phyloP scores from a whole-genome alignment of 1,140 invertebrate species.

The Panulirus ornatus region DNA sequence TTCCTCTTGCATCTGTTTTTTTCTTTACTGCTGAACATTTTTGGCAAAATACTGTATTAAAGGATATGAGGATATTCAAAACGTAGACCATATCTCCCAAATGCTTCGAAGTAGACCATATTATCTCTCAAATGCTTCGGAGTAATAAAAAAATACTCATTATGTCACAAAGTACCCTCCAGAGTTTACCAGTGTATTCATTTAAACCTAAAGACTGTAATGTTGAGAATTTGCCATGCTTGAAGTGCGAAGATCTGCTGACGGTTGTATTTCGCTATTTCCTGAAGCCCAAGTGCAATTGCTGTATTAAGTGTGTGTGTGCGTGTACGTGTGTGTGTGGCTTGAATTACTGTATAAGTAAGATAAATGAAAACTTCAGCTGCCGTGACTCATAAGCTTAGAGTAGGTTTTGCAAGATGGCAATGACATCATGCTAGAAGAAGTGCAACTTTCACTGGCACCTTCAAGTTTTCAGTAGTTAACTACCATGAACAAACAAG shows the following conservation, averaged over 20 bases:
- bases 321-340: constrained; percentile 51
- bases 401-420: constrained; percentile 19
- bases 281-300: constrained; percentile 71
- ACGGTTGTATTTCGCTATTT: constrained; percentile 68
- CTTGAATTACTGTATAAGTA: constrained; percentile 58
- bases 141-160: constrained; percentile 26
- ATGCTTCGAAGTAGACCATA: constrained; percentile 18
- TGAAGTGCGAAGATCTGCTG: constrained; percentile 54
- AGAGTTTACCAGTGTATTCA: constrained; percentile 35
- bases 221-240: constrained; percentile 54
- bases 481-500: constrained; percentile 35
- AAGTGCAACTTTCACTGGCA: constrained; percentile 15
- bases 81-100: not conserved
- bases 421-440: not conserved
- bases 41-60: not conserved
- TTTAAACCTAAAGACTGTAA: constrained; percentile 23
- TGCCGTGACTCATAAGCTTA: constrained; percentile 27
- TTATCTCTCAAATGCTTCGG: constrained; percentile 1
- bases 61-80: not conserved
- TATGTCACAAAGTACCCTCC: constrained; percentile 62
- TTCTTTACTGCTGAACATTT: constrained; percentile 18
- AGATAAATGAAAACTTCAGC: constrained; percentile 50
- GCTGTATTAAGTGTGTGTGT: constrained; percentile 53
- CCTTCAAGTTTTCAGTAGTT: constrained; percentile 22
- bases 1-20: constrained; percentile 11